A percentile compares a stretch with the other conserved stretches of the same genome.
phyloP scores from a whole-genome alignment of 37 sponge, comb jelly and placozoan genomes.

The Beroe forskalii region DNA sequence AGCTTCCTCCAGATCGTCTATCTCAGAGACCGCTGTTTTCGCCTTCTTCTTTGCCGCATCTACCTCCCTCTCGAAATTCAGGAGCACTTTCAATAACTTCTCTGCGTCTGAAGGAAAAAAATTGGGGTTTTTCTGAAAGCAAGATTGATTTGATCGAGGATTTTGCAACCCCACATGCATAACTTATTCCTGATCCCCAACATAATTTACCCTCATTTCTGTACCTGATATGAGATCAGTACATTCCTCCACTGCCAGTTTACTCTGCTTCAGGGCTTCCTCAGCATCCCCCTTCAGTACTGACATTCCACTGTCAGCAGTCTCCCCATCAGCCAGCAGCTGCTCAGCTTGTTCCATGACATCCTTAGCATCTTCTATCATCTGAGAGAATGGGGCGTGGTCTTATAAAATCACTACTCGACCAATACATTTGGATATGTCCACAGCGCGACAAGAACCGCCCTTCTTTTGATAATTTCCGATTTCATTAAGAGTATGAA shows the following conservation, averaged over 20 bases:
- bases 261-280: constrained; percentile 11
- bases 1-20: constrained; percentile 17
- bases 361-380: not conserved
- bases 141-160: not conserved
- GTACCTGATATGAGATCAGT: constrained; percentile 11
- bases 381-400: constrained; percentile 14
- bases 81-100: constrained; percentile 51
- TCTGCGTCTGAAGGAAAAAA: constrained; percentile 11
- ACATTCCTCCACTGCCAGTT: constrained; percentile 49
- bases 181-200: no score
- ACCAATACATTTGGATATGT: no score
- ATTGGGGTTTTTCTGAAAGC: no score
- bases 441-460: no score
- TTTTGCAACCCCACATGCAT: not conserved
- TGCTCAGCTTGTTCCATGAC: constrained; percentile 7
- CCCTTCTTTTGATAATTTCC: no score
- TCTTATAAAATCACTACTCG: no score
- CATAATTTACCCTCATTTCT: no score
- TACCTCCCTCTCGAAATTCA: constrained; percentile 48
- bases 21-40: not conserved
- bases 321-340: not conserved
- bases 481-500: no score
- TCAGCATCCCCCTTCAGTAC: constrained; percentile 16
- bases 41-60: constrained; percentile 2
- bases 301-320: constrained; percentile 3